Conservation (phyloP, 1,140 invertebrate species). For the Leptonema lineaticorne region DNA sequence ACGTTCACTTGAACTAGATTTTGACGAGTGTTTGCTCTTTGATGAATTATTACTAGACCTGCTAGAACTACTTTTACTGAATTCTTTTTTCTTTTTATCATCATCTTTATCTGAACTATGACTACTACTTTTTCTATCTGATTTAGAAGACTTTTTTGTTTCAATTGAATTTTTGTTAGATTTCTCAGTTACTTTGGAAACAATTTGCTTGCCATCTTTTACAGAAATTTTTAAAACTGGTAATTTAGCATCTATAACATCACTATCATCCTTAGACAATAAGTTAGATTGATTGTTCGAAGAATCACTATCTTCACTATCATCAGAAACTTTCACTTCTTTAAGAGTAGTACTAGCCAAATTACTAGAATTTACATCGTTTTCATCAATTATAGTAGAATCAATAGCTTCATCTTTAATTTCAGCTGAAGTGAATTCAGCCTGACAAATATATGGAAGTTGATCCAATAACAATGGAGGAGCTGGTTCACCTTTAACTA, state of each 20-base stretch:
- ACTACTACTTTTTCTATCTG: conserved; percentile 43
- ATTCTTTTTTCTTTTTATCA: conserved; percentile 44
- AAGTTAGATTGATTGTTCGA: conserved; percentile 21
- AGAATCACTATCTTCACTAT: conserved; percentile 31
- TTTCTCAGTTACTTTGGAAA: conserved; percentile 63
- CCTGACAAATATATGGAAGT: conserved; percentile 44
- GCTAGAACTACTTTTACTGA: conserved; percentile 53
- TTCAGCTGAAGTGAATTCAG: conserved; percentile 23
- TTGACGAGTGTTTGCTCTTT: conserved; percentile 51
- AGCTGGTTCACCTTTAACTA: conserved; percentile 70
- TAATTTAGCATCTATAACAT: conserved; percentile 39
- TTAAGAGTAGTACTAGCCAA: not conserved
- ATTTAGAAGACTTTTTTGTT: conserved; percentile 46
- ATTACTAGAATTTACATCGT: conserved; percentile 20
- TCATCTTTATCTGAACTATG: conserved; percentile 46
- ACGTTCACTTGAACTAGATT: conserved; percentile 42
- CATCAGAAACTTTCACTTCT: not conserved
- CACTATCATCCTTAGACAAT: conserved; percentile 26
- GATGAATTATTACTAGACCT: conserved; percentile 56
- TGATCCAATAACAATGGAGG: conserved; percentile 47
- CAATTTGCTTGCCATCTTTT: conserved; percentile 71
- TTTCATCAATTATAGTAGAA: not conserved
- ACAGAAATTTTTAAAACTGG: conserved; percentile 66
- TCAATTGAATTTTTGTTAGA: conserved; percentile 47
- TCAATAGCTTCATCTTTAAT: conserved; percentile 18